phyloP scores from a whole-genome alignment of 1,140 invertebrate species.

The Stegodyphus dumicola region DNA sequence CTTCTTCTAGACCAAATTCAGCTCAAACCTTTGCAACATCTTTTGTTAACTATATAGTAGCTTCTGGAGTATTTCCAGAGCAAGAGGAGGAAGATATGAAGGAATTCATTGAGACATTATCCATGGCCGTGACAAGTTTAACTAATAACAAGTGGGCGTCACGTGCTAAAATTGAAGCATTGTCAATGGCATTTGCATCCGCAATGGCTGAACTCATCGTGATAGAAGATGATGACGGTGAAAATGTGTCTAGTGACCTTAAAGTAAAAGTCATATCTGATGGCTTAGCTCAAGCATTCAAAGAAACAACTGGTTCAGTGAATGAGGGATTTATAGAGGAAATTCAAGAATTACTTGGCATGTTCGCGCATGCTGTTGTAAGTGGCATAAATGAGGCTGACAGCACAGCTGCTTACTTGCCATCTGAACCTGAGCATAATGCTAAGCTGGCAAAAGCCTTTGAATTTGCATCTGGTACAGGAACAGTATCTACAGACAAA shows the following conservation, averaged over 20 bases:
- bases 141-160: neutral
- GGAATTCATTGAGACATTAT: neutral
- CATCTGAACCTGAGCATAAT: neutral
- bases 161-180: neutral
- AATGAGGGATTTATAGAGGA: neutral
- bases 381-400: neutral
- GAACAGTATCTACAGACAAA: neutral
- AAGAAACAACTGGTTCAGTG: neutral
- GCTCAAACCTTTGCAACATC: neutral
- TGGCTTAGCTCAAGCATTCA: neutral
- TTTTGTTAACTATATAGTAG: neutral
- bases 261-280: neutral
- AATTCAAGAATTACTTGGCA: neutral
- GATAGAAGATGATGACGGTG: neutral
- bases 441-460: neutral
- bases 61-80: neutral
- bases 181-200: neutral
- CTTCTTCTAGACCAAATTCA: neutral
- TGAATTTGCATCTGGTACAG: neutral
- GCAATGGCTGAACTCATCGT: neutral
- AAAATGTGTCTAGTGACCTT: neutral
- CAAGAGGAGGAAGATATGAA: neutral
- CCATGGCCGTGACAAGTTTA: neutral
- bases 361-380: neutral
- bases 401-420: neutral